Base-by-base conservation (phyloP, 2,888 invertebrate species). In the Coelinius sp. region DNA sequence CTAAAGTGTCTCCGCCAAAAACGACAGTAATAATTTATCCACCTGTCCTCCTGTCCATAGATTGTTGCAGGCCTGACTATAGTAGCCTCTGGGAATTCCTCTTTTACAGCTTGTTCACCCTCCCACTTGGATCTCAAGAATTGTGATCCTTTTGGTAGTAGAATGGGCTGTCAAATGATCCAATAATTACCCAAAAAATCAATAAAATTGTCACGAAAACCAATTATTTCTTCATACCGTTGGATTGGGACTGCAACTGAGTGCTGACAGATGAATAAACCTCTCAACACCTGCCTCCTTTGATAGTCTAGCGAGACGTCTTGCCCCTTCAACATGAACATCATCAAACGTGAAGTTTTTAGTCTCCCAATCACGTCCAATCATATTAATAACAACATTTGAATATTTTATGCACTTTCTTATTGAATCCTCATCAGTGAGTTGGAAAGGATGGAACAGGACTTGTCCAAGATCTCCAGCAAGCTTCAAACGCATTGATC, bases 381-480 rank as follows among this genome's bases (percentile, higher is more conserved):
- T 91, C 72, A 98, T 90, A 88, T 99, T 99, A 77, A 99, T 93
- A 0, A 99, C 99, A 66, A 99, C 96, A 89, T 99, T 98, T 0
- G 99, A 99, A 89, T 99, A 95, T 84, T 94, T 94, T 44, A 99
- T 92, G 8, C 94, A 93, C 82, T 93, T 94, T 1, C 91, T 90
- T 79, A 99, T 94, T 0, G 95, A 93, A 41, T 94, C 94, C 77
- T 97, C 96, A 90, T 99, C 97, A 46, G 91, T 89, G 53, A 99
- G 84, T 83, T 97, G 88, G 88, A 91, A 98, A 10, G 95, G 96
- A 84, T 95, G 92, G 83, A 97, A 98, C 10, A 97, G 89, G 6
- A 98, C 93, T 90, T 99, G 99, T 1, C 99, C 99, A 76, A 99
- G 91, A 88, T 99, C 99, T 22, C 99, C 99, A 81, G 91, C 90